Evolutionary conservation across 2,888 invertebrate genomes (phyloP).

Genomic region (Meandrusa payeni): DNA sequence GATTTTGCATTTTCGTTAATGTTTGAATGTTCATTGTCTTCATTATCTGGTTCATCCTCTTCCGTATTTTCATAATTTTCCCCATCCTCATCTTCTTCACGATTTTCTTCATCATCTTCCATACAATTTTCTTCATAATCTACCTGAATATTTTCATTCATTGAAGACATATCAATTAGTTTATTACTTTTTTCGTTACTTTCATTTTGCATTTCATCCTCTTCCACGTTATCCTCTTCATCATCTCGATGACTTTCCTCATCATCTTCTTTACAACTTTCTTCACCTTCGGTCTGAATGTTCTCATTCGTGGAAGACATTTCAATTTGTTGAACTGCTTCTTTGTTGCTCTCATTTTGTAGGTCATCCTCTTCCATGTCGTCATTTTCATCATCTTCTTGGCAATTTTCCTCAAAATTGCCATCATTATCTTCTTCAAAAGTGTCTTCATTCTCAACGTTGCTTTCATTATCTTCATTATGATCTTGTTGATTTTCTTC

Average conservation of each 20-base stretch:
- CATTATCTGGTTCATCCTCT: slow-evolving; percentile 2
- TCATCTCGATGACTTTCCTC: slow-evolving; percentile 1
- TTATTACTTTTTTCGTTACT: slow-evolving; percentile 21
- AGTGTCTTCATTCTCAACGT: neutral
- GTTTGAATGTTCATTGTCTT: slow-evolving; percentile 10
- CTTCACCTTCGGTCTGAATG: too few species aligned
- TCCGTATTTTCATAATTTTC: slow-evolving; percentile 9
- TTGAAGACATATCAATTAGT: too few species aligned
- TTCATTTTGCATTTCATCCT: slow-evolving; percentile 21
- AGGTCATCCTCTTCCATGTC: neutral
- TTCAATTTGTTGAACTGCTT: too few species aligned
- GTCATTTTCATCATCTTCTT: neutral
- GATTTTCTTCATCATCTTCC: slow-evolving; percentile 19
- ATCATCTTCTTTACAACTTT: neutral
- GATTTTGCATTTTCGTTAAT: too few species aligned
- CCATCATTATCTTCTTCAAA: slow-evolving; percentile 9
- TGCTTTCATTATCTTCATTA: slow-evolving; percentile 3
- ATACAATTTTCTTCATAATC: neutral
- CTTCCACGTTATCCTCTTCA: slow-evolving; percentile 20
- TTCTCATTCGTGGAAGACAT: too few species aligned
- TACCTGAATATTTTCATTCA: slow-evolving; percentile 5
- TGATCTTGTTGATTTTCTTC: neutral
- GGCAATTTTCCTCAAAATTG: too few species aligned
- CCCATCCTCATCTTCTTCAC: slow-evolving; percentile 19
- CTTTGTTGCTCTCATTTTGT: too few species aligned